Conservation (phyloP, 2,797 vertebrate species). For the Ctenochaetus hawaiiensis region DNA sequence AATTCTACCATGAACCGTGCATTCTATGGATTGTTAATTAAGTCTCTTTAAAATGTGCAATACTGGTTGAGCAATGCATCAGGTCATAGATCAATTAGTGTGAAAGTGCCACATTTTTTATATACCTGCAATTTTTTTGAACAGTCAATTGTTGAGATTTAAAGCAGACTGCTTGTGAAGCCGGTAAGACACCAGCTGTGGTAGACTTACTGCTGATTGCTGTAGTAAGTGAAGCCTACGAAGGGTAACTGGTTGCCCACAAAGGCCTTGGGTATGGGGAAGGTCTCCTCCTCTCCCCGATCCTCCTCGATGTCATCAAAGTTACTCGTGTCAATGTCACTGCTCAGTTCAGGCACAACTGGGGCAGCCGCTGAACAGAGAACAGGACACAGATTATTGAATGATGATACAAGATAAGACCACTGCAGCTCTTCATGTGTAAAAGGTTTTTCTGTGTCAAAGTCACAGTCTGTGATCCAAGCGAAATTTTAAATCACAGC, state of each 20-base stretch:
- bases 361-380: slow-evolving; percentile 92
- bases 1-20: background rate
- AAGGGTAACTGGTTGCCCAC: slow-evolving; percentile 99
- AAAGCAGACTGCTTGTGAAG: background rate
- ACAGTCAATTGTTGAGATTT: background rate
- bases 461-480: background rate
- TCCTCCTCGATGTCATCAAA: slow-evolving; percentile 99
- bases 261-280: slow-evolving; percentile 98
- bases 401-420: background rate
- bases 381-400: background rate
- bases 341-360: slow-evolving; percentile 97
- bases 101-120: background rate
- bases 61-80: background rate
- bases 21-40: too few species aligned
- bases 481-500: background rate
- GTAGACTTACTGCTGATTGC: slow-evolving; percentile 91
- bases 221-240: slow-evolving; percentile 99
- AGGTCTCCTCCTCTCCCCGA: slow-evolving; percentile 97
- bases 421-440: background rate
- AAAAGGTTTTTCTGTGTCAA: background rate
- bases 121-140: background rate
- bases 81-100: background rate
- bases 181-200: background rate
- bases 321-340: slow-evolving; percentile 98
- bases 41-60: background rate